Evolutionary conservation across 2,797 vertebrate species (phyloP), one percentile per base, ranked within the genome.

Genomic region (Iguana delicatissima): DNA sequence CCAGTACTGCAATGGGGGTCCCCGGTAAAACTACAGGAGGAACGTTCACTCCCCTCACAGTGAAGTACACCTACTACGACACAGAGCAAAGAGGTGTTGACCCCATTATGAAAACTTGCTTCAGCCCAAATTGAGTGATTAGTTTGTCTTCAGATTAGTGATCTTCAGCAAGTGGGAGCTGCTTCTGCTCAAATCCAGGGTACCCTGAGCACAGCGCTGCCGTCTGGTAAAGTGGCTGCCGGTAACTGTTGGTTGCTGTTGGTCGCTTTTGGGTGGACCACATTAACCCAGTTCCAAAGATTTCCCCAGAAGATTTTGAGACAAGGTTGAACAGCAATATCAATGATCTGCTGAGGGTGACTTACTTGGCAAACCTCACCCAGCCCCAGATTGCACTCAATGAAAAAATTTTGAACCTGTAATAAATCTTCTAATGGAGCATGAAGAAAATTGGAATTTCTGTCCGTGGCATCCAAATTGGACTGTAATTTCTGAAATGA

Each of bases 241-340:
- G 99, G 99, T 95, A 99, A 99, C 96, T 42, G 42, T 42, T 42
- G 42, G 42, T 3, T 42, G 99, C 98, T 0, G 99, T 99, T 0
- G 99, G 99, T 1, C 98, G 99, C 18, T 99, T 98, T 96, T 97
- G 99, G 92, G 99, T 98, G 98, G 99, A 99, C 96, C 97, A 99
- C 95, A 98, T 99, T 89, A 99, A 99, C 96, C 99, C 99, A 92
- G 99, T 99, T 86, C 99, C 99, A 89, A 99, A 98, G 96, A 99
- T 99, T 95, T 92, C 98, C 35, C 97, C 99, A 0, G 99, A 99
- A 95, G 99, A 99, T 97, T 99, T 99, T 76, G 99, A 99, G 96
- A 98, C 98, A 95, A 99, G 99, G 99, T 97, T 99, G 95, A 99
- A 99, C 96, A 99, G 99, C 93, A 99, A 99, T 97, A 99, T 99